phyloP scores from a whole-genome alignment of 2,888 invertebrate species.

The Tetanocera ferruginea region DNA sequence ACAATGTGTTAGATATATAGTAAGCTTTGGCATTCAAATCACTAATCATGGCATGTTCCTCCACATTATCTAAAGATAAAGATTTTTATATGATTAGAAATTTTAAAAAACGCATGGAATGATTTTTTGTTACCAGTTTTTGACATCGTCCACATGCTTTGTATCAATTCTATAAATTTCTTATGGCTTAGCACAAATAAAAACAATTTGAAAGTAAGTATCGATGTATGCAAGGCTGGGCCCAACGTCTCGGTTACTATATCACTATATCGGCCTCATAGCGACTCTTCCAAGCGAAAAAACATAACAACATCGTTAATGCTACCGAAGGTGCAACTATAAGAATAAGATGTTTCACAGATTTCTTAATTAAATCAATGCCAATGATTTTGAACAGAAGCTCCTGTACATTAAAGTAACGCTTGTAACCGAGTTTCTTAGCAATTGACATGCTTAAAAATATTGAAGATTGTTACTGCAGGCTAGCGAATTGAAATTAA shows the following conservation, averaged over 20 bases:
- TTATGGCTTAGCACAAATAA: no score
- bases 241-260: constrained; percentile 40
- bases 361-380: no score
- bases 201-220: constrained; percentile 37
- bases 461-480: no score
- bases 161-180: constrained; percentile 35
- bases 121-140: constrained; percentile 32
- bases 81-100: not conserved
- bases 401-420: not conserved
- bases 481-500: no score
- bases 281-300: no score
- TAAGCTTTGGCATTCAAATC: constrained; percentile 42
- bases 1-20: constrained; percentile 32
- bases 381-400: no score
- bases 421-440: no score
- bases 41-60: constrained; percentile 34
- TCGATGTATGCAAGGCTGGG: constrained; percentile 36
- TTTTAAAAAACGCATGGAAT: not conserved
- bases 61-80: constrained; percentile 28
- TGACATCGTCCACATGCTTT: constrained; percentile 40
- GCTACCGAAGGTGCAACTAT: no score
- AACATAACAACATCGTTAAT: no score
- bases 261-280: no score
- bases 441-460: no score
- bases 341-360: no score